Evolutionary conservation across 2,113 vertebrate species (phyloP), one percentile per base, ranked within the genome.

Genomic region (Cyanistes caeruleus): DNA sequence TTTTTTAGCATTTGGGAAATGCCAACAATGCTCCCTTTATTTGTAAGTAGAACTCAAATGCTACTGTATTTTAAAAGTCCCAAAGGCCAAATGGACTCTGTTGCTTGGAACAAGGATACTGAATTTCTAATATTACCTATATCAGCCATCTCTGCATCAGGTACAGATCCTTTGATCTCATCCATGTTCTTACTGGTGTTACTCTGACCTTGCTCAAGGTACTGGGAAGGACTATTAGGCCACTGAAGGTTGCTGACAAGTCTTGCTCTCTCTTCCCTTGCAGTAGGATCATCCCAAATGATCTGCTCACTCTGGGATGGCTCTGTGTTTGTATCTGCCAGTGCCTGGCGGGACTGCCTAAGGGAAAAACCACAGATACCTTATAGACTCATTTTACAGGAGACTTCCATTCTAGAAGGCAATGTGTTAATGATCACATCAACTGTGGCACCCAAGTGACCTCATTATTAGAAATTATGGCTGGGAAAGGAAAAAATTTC

Each of bases 281-380:
- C 99, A 17, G 99, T 99, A 2, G 99, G 99, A 93, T 99, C 99
- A 1, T 99, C 99, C 99, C 99, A 99, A 48, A 99, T 98, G 30
- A 99, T 99, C 98, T 99, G 99, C 53, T 99, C 99, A 22, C 98
- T 99, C 94, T 99, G 99, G 33, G 99, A 99, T 2, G 99, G 99
- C 94, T 99, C 99, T 4, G 99, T 99, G 97, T 99, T 99, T 15
- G 98, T 10, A 83, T 99, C 99, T 90, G 97, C 48, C 4, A 94
- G 81, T 8, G 97, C 96, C 48, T 98, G 98, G 73, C 98, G 98
- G 74, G 99, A 98, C 13, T 99, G 98, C 96, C 99, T 99, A 93
- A 73, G 68, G 63, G 85, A 82, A 81, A 90, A 93, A 68, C 15
- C 73, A 92, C 9, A 79, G 15, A 62, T 2, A 81, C 14, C 28